A percentile compares a stretch with the other conserved stretches of the same genome.
Evolutionary conservation across 2,888 invertebrate genomes (phyloP).

Genomic region (Eristalinus sepulchralis): DNA sequence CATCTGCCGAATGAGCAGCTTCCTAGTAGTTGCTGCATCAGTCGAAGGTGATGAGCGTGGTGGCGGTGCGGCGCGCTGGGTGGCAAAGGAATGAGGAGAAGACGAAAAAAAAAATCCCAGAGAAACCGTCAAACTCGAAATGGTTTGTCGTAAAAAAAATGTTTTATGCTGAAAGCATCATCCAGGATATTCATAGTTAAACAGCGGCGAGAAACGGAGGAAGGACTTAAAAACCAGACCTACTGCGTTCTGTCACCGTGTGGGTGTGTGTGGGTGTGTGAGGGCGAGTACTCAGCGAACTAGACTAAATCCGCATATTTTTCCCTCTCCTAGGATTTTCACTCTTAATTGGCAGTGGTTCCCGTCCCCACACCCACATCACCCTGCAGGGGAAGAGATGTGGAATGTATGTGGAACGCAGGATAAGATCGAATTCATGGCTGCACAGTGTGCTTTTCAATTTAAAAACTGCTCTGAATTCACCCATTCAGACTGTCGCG

Average conservation of each 20-base stretch:
- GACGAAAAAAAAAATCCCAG: slow-evolving; percentile 8
- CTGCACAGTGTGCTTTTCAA: slow-evolving; percentile 54
- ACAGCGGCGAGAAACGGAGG: slow-evolving; percentile 8
- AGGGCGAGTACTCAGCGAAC: not conserved
- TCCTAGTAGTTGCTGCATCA: slow-evolving; percentile 11
- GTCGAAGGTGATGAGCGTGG: not conserved
- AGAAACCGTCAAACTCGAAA: slow-evolving; percentile 54
- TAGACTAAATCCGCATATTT: not conserved
- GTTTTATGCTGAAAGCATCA: slow-evolving; percentile 64
- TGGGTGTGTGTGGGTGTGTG: no score
- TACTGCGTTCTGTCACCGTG: no score
- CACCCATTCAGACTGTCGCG: not conserved
- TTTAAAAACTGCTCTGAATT: slow-evolving; percentile 34
- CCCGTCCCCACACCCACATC: slow-evolving; percentile 12
- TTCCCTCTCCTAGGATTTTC: not conserved
- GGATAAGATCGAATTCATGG: slow-evolving; percentile 66
- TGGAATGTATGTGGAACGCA: not conserved
- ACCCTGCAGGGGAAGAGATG: not conserved
- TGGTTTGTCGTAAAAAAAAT: slow-evolving; percentile 62
- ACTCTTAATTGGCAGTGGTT: slow-evolving; percentile 63
- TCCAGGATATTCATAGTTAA: slow-evolving; percentile 61
- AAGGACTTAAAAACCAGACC: not conserved
- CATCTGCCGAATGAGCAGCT: slow-evolving; percentile 53
- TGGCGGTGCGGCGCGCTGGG: no score
- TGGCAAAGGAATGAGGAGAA: not conserved